phyloP scores from a whole-genome alignment of 2,797 vertebrate genomes.

The Falco naumanni region DNA sequence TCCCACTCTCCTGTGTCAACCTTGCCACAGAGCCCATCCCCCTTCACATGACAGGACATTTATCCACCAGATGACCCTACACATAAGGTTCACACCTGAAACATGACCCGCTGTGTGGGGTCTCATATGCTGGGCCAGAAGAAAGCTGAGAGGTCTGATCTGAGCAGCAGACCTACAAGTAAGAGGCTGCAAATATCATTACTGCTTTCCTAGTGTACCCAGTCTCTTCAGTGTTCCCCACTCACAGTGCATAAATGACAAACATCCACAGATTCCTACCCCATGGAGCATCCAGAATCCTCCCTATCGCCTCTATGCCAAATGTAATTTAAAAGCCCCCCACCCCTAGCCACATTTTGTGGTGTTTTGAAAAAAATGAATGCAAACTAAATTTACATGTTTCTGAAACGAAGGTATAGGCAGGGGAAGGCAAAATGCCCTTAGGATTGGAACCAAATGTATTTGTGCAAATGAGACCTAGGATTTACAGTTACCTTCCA shows the following conservation, averaged over 20 bases:
- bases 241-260: not conserved
- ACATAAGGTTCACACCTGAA: not conserved
- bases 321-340: not conserved
- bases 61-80: not conserved
- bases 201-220: not conserved
- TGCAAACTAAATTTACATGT: constrained; percentile 25
- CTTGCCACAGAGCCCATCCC: not conserved
- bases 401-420: not conserved
- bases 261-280: not conserved
- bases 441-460: constrained; percentile 14
- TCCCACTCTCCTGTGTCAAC: not conserved
- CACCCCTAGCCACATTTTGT: not conserved
- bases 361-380: not conserved
- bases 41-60: not conserved
- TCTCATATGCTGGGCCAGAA: not conserved
- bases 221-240: not conserved
- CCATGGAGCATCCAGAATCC: not conserved
- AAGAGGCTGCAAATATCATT: not conserved
- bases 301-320: not conserved
- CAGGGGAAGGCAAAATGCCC: constrained; percentile 26
- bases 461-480: constrained; percentile 46
- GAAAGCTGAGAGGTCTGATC: constrained; percentile 18
- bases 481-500: constrained; percentile 50
- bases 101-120: not conserved
- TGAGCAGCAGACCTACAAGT: not conserved